Percentiles rank a stretch among this genome's conserved stretches.
These are phyloP conservation scores for Decapterus maruadsi DNA, from an alignment of 2,797 vertebrate species.

Conservation along the genomic window DNA sequence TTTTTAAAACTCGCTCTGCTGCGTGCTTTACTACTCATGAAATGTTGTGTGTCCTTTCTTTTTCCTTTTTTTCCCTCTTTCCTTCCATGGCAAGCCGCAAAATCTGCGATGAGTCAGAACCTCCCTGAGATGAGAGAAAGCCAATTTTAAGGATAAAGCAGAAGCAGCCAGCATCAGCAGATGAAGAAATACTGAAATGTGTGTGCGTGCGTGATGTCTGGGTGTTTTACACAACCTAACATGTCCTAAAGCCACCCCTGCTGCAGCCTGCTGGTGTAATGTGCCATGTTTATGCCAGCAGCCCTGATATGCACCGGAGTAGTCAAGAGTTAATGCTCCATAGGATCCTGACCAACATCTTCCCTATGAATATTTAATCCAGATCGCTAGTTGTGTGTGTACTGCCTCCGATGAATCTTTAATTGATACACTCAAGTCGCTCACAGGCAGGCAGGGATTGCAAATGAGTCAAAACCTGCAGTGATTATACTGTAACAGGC, in stretches of 20 bases:
- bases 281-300: conserved; percentile 35
- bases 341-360: conserved; percentile 71
- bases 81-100: conserved; percentile 18
- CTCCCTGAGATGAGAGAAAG: conserved; percentile 32
- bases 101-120: conserved; percentile 52
- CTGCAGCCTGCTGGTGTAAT: conserved; percentile 41
- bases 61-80: conserved; percentile 1
- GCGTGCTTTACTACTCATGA: conserved; percentile 55
- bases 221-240: conserved; percentile 16
- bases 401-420: conserved; percentile 70
- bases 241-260: conserved; percentile 53
- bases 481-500: conserved; percentile 62
- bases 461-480: conserved; percentile 70
- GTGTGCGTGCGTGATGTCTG: conserved; percentile 8
- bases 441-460: conserved; percentile 58
- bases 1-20: conserved; percentile 66
- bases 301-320: conserved; percentile 20
- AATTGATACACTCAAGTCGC: conserved; percentile 72
- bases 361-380: conserved; percentile 78
- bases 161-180: conserved; percentile 25
- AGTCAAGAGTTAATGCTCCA: conserved; percentile 53
- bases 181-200: conserved; percentile 17
- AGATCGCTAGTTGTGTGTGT: conserved; percentile 61
- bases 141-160: conserved; percentile 13
- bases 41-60: conserved; percentile 47